These are phyloP conservation scores for Hestina assimilis DNA, from an alignment of 1,140 invertebrate genomes.

Conservation along the genomic window DNA sequence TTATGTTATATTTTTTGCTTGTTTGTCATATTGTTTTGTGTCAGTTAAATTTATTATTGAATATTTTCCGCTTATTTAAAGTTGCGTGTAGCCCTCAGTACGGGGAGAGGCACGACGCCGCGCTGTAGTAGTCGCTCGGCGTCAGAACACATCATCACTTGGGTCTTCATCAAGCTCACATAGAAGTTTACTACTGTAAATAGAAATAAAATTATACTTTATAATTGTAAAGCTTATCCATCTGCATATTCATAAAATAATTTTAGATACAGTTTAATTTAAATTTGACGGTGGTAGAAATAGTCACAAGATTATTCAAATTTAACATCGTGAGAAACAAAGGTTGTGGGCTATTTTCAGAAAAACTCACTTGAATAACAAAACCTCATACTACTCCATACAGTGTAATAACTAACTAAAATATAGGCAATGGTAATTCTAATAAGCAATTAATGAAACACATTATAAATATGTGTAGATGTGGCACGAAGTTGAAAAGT, in stretches of 20 bases:
- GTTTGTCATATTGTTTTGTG: neutral
- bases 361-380: no score
- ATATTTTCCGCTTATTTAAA: constrained; percentile 34
- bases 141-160: constrained; percentile 74
- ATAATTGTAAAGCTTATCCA: no score
- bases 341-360: no score
- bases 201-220: constrained; percentile 9
- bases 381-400: no score
- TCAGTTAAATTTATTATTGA: neutral
- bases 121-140: constrained; percentile 55
- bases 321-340: no score
- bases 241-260: no score
- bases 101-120: constrained; percentile 58
- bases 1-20: neutral
- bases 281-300: no score
- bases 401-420: no score
- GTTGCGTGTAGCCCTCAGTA: constrained; percentile 55
- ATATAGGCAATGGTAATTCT: neutral
- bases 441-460: constrained; percentile 6
- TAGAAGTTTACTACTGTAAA: constrained; percentile 65
- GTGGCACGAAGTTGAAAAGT: constrained; percentile 3
- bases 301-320: no score
- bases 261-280: neutral
- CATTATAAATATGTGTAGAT: constrained; percentile 1
- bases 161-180: constrained; percentile 72